Evolutionary conservation across 1,140 invertebrate species (phyloP), one percentile per base, ranked within the genome.

Genomic region (Aricia agestis): DNA sequence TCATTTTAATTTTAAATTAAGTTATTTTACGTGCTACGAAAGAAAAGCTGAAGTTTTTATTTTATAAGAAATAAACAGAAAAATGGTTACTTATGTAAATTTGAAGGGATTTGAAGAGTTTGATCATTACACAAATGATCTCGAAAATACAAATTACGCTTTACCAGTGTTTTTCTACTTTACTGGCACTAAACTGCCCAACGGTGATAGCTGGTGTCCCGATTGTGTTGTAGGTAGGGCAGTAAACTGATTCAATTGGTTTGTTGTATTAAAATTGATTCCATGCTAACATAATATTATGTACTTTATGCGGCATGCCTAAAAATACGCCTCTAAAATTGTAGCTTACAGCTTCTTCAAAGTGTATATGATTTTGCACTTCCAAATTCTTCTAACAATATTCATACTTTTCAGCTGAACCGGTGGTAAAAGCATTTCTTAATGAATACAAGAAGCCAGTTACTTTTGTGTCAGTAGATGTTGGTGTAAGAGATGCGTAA

Each of bases 141-240:
- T 90, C 41, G 79, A 86, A 52, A 18, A 70, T 4, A 80, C 82
- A 36, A 81, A 80, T 18, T 80, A 79, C 13, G 45, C 45, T 52
- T 52, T 52, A 73, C 80, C 92, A 1, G 92, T 95, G 41, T 90
- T 94, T 78, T 92, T 96, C 15, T 92, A 95, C 19, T 96, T 94
- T 76, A 94, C 92, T 74, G 95, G 95, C 41, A 92, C 93, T 17
- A 95, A 95, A 82, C 79, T 93, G 52, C 84, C 93, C n/a, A 90
- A 92, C 76, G 95, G 95, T 6, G 76, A 92, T 66, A 96, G 94
- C 81, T 96, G 96, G 96, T 96, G 96, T 78, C 92, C 94, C 2
- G 95, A 96, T 82, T 96, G 96, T 82, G 94, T 95, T 31, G 92
- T 92, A 93, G 95, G 91, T 92, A 83, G 73, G 71, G 5, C 36